phyloP scores from a whole-genome alignment of 2,888 invertebrate genomes.

The Leptinotarsa haldemani region DNA sequence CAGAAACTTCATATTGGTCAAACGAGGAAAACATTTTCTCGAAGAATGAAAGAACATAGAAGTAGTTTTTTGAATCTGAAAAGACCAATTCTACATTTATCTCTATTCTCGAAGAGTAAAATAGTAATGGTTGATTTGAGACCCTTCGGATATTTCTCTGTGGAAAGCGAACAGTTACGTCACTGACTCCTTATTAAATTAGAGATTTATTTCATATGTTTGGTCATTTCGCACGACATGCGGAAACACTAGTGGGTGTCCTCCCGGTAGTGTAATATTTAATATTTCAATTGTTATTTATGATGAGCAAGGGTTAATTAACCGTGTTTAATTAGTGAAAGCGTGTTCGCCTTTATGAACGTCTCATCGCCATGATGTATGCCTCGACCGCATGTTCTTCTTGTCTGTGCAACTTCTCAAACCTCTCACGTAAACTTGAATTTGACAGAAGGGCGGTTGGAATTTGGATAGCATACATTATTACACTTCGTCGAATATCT shows the following conservation, averaged over 20 bases:
- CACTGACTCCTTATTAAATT: too few relatives aligned
- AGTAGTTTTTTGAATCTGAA: too few relatives aligned
- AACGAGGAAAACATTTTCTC: too few relatives aligned
- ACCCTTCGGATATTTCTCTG: too few relatives aligned
- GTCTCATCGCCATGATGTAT: slow-evolving; percentile 13
- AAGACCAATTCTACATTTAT: too few relatives aligned
- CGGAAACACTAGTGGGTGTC: slow-evolving; percentile 21
- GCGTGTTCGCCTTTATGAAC: slow-evolving; percentile 12
- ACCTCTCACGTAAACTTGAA: background rate
- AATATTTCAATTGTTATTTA: slow-evolving; percentile 38
- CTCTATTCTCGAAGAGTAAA: too few relatives aligned
- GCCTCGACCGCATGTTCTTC: slow-evolving; percentile 15
- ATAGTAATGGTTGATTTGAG: too few relatives aligned
- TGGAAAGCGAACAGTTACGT: too few relatives aligned
- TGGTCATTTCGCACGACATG: background rate
- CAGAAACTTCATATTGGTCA: too few relatives aligned
- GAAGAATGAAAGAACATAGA: too few relatives aligned
- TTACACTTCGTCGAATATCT: too few relatives aligned
- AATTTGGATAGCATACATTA: background rate
- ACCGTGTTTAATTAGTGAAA: slow-evolving; percentile 19
- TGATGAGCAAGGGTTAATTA: slow-evolving; percentile 29
- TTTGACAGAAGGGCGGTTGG: background rate
- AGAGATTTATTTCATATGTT: background rate
- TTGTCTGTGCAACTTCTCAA: slow-evolving; percentile 8
- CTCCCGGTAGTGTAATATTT: slow-evolving; percentile 34